These are phyloP conservation scores for Apantesis nais DNA, from an alignment of 2,888 invertebrate species.

Conservation along the genomic window DNA sequence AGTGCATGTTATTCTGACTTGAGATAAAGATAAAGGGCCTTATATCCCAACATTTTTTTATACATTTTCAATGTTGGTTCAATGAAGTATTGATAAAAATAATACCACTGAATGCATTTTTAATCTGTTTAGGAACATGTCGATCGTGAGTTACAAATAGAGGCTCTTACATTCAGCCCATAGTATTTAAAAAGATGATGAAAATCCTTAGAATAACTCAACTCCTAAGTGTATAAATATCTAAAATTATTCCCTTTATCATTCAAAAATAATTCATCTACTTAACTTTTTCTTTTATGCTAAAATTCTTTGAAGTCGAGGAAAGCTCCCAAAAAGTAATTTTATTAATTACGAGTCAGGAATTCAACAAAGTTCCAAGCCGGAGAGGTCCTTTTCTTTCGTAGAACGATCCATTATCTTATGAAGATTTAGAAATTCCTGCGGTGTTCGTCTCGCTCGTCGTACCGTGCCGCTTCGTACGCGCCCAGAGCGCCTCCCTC, in stretches of 20 bases:
- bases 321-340: slow-evolving; percentile 86
- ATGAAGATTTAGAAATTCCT: slow-evolving; percentile 85
- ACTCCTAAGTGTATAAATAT: slow-evolving; percentile 75
- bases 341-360: slow-evolving; percentile 86
- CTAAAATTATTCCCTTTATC: slow-evolving; percentile 81
- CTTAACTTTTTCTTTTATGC: slow-evolving; percentile 85
- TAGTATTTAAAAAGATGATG: slow-evolving; percentile 43
- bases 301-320: slow-evolving; percentile 85
- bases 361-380: slow-evolving; percentile 84
- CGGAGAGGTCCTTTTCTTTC: slow-evolving; percentile 82
- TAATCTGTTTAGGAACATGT: slow-evolving; percentile 4
- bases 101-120: neutral
- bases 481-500: slow-evolving; percentile 24
- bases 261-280: slow-evolving; percentile 85
- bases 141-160: slow-evolving; percentile 21
- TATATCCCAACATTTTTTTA: neutral
- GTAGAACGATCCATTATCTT: slow-evolving; percentile 84
- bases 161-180: slow-evolving; percentile 14
- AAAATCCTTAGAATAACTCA: slow-evolving; percentile 59
- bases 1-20: neutral
- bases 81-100: neutral
- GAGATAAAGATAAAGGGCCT: neutral
- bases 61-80: neutral
- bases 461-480: slow-evolving; percentile 25
- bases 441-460: slow-evolving; percentile 70